Percentiles rank a stretch among this genome's conserved stretches.
Conservation (phyloP, 2,113 vertebrate genomes). For the Phalacrocorax pelagicus region DNA sequence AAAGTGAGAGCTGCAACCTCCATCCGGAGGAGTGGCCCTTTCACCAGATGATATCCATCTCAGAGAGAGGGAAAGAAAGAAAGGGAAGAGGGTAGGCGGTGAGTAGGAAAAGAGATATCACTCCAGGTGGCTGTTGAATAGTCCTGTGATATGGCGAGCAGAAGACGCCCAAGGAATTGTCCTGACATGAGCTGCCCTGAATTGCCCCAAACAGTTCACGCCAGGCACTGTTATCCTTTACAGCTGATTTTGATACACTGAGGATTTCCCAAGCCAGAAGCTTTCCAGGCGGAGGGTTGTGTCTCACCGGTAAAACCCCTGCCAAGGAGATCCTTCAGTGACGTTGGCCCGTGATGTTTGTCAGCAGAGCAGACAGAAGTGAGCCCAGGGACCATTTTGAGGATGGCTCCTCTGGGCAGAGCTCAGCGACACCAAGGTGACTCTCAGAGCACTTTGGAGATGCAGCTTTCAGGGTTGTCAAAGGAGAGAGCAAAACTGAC, state of each 20-base stretch:
- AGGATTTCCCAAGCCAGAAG: slow-evolving; percentile 15
- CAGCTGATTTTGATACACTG: background rate
- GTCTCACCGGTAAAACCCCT: background rate
- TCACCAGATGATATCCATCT: slow-evolving; percentile 47
- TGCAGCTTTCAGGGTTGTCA: background rate
- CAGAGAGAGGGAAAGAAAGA: background rate
- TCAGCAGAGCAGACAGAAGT: background rate
- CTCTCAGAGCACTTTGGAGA: background rate
- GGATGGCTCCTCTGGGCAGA: background rate
- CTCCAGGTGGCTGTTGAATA: background rate
- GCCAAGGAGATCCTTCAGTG: background rate
- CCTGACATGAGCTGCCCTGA: slow-evolving; percentile 30
- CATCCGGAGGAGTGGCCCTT: slow-evolving; percentile 34
- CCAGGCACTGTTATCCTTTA: background rate
- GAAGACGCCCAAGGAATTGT: slow-evolving; percentile 8
- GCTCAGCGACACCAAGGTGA: background rate
- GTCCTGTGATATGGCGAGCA: background rate
- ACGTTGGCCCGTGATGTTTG: accelerated
- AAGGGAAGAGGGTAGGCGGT: slow-evolving; percentile 22
- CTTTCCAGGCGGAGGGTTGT: background rate
- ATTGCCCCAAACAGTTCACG: slow-evolving; percentile 1
- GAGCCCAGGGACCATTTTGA: accelerated
- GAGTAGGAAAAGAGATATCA: slow-evolving; percentile 34
- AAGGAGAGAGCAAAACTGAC: background rate
- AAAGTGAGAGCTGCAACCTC: slow-evolving; percentile 15